Evolutionary conservation across 2,797 vertebrate genomes (phyloP).

Genomic region (Ceryle rudis): DNA sequence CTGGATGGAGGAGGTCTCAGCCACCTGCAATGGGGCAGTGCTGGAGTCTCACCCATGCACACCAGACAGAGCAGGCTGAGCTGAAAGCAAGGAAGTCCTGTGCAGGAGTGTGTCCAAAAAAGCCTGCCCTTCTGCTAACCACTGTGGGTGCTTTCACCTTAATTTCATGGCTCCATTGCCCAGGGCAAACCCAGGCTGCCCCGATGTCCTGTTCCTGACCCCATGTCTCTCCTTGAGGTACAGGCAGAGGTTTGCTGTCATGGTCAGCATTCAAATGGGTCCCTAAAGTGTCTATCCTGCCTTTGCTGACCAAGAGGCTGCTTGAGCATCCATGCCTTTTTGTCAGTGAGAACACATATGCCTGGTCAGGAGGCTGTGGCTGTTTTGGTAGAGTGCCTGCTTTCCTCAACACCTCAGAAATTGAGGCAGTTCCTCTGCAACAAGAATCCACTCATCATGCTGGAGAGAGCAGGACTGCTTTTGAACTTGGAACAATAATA

Average conservation of each 20-base stretch:
- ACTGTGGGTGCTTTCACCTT: not conserved
- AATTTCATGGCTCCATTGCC: not conserved
- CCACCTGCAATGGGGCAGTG: not conserved
- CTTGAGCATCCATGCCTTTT: not conserved
- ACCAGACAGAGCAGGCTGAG: not conserved
- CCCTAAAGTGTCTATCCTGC: not conserved
- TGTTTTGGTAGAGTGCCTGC: not conserved
- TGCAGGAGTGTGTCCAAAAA: fast-evolving
- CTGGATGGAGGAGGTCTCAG: not conserved
- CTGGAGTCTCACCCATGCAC: not conserved
- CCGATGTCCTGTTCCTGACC: not conserved
- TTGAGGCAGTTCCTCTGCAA: not conserved
- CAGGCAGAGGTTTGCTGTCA: not conserved
- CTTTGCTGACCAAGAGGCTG: not conserved
- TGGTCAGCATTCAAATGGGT: not conserved
- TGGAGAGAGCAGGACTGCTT: not conserved
- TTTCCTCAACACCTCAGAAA: not conserved
- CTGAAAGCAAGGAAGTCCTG: not conserved
- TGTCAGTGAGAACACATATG: not conserved
- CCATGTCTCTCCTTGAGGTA: not conserved
- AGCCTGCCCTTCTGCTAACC: not conserved
- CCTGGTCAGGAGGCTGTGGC: not conserved
- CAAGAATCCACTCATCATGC: fast-evolving
- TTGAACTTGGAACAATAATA: not conserved
- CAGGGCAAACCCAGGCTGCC: not conserved